Evolutionary conservation across 2,797 vertebrate genomes (phyloP).

Genomic region (Rhynchotus rufescens): DNA sequence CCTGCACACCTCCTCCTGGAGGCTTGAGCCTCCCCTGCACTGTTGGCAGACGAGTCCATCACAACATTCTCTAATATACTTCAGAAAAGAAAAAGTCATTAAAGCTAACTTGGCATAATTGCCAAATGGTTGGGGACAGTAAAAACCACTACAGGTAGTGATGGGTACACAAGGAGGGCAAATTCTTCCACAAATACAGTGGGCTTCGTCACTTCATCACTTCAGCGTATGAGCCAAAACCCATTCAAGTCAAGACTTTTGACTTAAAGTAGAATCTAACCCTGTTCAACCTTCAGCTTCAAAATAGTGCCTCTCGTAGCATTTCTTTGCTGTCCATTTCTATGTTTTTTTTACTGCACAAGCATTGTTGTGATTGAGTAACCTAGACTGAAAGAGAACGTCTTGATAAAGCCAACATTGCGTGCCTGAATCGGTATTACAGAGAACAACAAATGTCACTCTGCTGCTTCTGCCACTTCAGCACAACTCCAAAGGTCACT

Average conservation of each 20-base stretch:
- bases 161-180: background rate
- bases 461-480: constrained; percentile 54
- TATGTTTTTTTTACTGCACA: background rate
- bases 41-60: background rate
- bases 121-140: background rate
- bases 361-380: background rate
- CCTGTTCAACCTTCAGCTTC: background rate
- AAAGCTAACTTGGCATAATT: background rate
- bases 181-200: background rate
- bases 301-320: background rate
- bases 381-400: background rate
- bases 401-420: constrained; percentile 32
- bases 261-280: background rate
- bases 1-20: background rate
- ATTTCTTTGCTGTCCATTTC: background rate
- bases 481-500: constrained; percentile 51
- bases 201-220: background rate
- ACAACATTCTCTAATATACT: constrained; percentile 10
- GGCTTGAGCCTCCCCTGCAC: background rate
- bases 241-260: background rate
- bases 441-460: constrained; percentile 55
- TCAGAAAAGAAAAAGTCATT: constrained; percentile 1
- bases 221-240: background rate
- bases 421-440: background rate
- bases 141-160: background rate